Conservation (phyloP, 2,888 invertebrate species). For the Alsophila aescularia region DNA sequence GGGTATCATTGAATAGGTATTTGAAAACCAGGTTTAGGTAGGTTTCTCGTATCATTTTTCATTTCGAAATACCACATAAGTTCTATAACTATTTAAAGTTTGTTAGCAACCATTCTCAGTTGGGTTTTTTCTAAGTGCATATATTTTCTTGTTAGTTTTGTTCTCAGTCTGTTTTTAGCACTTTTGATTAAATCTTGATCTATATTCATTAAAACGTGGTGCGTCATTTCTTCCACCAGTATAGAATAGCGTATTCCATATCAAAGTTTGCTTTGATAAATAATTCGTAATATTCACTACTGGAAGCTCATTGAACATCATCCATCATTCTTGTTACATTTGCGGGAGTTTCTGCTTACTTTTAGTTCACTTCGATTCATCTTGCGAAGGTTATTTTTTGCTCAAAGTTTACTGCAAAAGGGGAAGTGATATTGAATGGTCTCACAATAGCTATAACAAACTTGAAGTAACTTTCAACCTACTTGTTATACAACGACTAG, state of each 20-base stretch:
- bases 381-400: conserved; percentile 25
- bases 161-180: too few species aligned
- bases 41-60: too few species aligned
- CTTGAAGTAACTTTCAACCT: too few species aligned
- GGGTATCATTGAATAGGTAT: too few species aligned
- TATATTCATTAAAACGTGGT: background rate
- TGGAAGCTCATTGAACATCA: conserved; percentile 57
- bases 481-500: too few species aligned
- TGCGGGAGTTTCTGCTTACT: conserved; percentile 10
- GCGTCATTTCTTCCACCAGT: conserved; percentile 5
- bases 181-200: background rate
- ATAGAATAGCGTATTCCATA: conserved; percentile 40
- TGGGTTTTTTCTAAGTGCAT: too few species aligned
- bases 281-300: conserved; percentile 64
- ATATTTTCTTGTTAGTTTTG: too few species aligned
- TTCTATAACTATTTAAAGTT: too few species aligned
- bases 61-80: too few species aligned
- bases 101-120: too few species aligned
- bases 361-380: conserved; percentile 22
- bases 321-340: conserved; percentile 53
- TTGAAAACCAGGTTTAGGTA: too few species aligned
- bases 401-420: conserved; percentile 3
- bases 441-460: background rate
- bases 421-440: conserved; percentile 9
- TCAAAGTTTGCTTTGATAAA: conserved; percentile 51